Conservation (phyloP, 2,797 vertebrate genomes). For the Argyrosomus regius region DNA sequence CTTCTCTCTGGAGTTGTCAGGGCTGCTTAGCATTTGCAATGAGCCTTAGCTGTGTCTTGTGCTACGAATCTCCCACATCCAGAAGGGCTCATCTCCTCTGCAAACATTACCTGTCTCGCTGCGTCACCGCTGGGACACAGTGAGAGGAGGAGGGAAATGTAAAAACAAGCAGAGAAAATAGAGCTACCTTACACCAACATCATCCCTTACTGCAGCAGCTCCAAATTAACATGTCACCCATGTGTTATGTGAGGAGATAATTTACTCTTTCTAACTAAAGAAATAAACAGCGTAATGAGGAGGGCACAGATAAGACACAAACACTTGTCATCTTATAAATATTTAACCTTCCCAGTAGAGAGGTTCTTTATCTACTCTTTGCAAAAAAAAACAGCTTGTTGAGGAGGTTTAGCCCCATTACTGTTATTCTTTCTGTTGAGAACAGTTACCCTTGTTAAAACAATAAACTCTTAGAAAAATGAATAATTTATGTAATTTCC, state of each 20-base stretch:
- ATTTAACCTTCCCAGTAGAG: slow-evolving; percentile 76
- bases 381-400: slow-evolving; percentile 43
- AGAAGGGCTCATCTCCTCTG: slow-evolving; percentile 79
- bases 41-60: slow-evolving; percentile 71
- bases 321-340: slow-evolving; percentile 80
- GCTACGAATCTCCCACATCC: slow-evolving; percentile 74
- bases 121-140: slow-evolving; percentile 60
- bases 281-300: slow-evolving; percentile 76
- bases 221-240: slow-evolving; percentile 74
- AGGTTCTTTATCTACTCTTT: slow-evolving; percentile 58
- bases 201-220: slow-evolving; percentile 44
- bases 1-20: slow-evolving; percentile 65
- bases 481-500: slow-evolving; percentile 72
- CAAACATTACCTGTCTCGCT: slow-evolving; percentile 80
- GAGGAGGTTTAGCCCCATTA: slow-evolving; percentile 46
- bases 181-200: slow-evolving; percentile 33
- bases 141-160: slow-evolving; percentile 44
- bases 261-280: slow-evolving; percentile 70
- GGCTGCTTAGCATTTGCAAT: slow-evolving; percentile 82
- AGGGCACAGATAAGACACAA: slow-evolving; percentile 69
- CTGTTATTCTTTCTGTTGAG: slow-evolving; percentile 42
- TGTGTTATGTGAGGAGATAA: slow-evolving; percentile 64
- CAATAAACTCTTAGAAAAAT: slow-evolving; percentile 61
- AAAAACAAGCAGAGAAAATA: slow-evolving; percentile 54
- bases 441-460: slow-evolving; percentile 51